These are phyloP conservation scores for Craterocephalus amniculus DNA, from an alignment of 2,797 vertebrate genomes.

Conservation along the genomic window DNA sequence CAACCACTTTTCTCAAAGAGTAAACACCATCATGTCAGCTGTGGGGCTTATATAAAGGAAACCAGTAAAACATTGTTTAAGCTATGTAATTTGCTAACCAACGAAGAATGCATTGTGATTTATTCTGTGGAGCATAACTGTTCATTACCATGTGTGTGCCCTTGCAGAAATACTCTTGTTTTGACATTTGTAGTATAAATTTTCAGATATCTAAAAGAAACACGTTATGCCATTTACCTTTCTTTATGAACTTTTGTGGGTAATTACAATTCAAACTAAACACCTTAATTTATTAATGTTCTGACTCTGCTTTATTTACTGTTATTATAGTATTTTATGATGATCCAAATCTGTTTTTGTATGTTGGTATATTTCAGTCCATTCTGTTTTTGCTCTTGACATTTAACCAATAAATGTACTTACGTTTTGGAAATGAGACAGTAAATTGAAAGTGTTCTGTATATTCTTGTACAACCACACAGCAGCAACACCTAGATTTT, in stretches of 20 bases:
- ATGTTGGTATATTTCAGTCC: background rate
- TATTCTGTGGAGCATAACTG: slow-evolving; percentile 26
- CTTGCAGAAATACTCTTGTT: slow-evolving; percentile 3
- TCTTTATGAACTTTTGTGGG: slow-evolving; percentile 13
- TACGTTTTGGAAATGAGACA: slow-evolving; percentile 14
- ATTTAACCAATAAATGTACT: slow-evolving; percentile 50
- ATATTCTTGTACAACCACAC: background rate
- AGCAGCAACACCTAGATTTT: background rate
- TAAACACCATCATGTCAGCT: no score
- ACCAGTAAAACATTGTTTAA: slow-evolving; percentile 11
- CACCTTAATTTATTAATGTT: slow-evolving; percentile 2
- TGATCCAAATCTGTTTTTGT: slow-evolving; percentile 12
- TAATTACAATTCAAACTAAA: slow-evolving; percentile 7
- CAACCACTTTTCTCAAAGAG: slow-evolving; percentile 1
- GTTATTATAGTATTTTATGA: slow-evolving; percentile 6
- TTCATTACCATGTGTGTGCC: slow-evolving; percentile 9
- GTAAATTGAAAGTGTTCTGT: background rate
- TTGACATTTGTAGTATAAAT: slow-evolving; percentile 21
- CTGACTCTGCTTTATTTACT: background rate
- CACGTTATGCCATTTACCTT: slow-evolving; percentile 5
- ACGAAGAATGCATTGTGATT: slow-evolving; percentile 25
- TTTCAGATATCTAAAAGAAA: background rate
- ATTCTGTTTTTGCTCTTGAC: slow-evolving; percentile 13
- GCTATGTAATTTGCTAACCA: slow-evolving; percentile 1
- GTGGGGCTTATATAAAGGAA: background rate